Evolutionary conservation across 2,888 invertebrate genomes (phyloP).

Genomic region (Tromatobia lineatoria): DNA sequence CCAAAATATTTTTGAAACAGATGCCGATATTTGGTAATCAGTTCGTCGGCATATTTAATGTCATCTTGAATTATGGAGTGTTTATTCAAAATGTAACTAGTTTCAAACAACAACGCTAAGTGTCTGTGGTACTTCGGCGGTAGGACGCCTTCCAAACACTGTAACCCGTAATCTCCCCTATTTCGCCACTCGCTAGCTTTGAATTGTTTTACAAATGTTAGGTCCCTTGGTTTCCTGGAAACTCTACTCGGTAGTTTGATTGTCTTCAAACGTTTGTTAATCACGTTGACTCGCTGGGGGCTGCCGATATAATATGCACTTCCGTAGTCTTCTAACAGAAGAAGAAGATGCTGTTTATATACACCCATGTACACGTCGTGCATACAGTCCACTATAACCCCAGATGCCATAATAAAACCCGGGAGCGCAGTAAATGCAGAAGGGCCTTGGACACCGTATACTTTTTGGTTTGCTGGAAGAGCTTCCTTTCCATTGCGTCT

Average conservation of each 20-base stretch:
- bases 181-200: slow-evolving; percentile 56
- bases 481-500: background rate
- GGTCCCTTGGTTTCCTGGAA: slow-evolving; percentile 14
- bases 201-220: slow-evolving; percentile 9
- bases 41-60: slow-evolving; percentile 10
- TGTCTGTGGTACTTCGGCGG: slow-evolving; percentile 29
- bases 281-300: background rate
- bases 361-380: slow-evolving; percentile 55
- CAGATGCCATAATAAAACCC: slow-evolving; percentile 42
- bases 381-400: slow-evolving; percentile 49
- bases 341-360: slow-evolving; percentile 23
- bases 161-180: slow-evolving; percentile 43
- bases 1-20: slow-evolving; percentile 38
- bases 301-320: slow-evolving; percentile 34
- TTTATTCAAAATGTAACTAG: slow-evolving; percentile 30
- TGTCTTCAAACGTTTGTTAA: background rate
- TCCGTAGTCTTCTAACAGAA: slow-evolving; percentile 21
- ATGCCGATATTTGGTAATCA: slow-evolving; percentile 29
- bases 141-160: slow-evolving; percentile 38
- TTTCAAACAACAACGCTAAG: slow-evolving; percentile 34
- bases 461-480: background rate
- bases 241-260: slow-evolving; percentile 17
- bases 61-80: slow-evolving; percentile 42
- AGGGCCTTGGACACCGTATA: slow-evolving; percentile 44
- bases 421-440: slow-evolving; percentile 30